phyloP scores from a whole-genome alignment of 2,888 invertebrate species.

The Blera fallax region DNA sequence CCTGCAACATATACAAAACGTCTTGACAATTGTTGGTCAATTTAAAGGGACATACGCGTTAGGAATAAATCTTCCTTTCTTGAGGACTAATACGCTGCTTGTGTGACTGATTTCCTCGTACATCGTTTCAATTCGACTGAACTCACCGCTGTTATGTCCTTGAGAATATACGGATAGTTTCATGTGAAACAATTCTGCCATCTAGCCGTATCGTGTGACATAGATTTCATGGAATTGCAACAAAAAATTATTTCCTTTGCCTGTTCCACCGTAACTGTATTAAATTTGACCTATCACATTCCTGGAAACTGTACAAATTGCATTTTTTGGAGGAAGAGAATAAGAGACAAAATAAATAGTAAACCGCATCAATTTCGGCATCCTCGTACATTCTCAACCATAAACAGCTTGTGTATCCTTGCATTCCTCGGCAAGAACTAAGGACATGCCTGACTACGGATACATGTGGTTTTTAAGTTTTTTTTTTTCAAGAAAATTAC shows the following conservation, averaged over 20 bases:
- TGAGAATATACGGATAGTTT: neutral
- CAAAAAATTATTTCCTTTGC: neutral
- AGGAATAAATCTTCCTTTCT: no score
- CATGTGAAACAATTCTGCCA: neutral
- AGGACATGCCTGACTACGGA: neutral
- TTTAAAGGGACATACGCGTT: no score
- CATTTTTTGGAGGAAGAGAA: neutral
- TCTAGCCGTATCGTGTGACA: neutral
- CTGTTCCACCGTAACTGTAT: neutral
- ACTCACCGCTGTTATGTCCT: neutral
- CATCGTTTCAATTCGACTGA: neutral
- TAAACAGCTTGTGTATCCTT: neutral
- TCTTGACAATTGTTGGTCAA: no score
- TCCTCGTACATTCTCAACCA: neutral
- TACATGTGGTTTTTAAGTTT: neutral
- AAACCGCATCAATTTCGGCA: neutral
- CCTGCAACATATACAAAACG: no score
- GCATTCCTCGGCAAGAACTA: neutral
- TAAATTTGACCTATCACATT: neutral
- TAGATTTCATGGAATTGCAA: neutral
- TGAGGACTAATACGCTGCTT: no score
- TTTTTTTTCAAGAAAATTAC: neutral
- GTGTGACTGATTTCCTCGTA: no score
- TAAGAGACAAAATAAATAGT: neutral
- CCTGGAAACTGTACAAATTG: constrained; percentile 9